Evolutionary conservation across 2,888 invertebrate genomes (phyloP).

Genomic region (Conomelus anceps): DNA sequence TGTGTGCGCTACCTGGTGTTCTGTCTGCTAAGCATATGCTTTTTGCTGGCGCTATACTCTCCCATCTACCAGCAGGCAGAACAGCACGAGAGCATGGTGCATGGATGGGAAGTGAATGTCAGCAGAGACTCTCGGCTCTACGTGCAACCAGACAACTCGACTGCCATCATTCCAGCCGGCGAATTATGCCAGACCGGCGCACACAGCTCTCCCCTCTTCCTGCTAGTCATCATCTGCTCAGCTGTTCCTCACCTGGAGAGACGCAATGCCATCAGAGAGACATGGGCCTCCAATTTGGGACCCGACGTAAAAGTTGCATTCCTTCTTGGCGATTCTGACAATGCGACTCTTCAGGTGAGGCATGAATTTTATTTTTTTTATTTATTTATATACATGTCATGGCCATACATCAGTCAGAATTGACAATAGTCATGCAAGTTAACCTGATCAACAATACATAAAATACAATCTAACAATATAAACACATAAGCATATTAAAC

Average conservation of each 20-base stretch:
- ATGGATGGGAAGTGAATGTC: conserved; percentile 67
- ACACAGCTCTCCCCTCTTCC: conserved; percentile 44
- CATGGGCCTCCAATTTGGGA: conserved; percentile 53
- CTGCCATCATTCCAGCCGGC: conserved; percentile 49
- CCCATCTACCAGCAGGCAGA: conserved; percentile 24
- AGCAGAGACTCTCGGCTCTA: conserved; percentile 66
- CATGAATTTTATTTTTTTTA: background rate
- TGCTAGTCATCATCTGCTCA: conserved; percentile 70
- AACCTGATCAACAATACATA: too few species aligned
- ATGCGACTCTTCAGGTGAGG: conserved; percentile 49
- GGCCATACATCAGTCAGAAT: too few species aligned
- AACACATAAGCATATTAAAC: too few species aligned
- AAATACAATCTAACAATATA: too few species aligned
- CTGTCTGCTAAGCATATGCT: conserved; percentile 21
- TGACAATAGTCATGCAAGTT: too few species aligned
- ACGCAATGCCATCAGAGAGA: conserved; percentile 60
- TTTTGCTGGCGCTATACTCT: conserved; percentile 26
- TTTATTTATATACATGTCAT: too few species aligned
- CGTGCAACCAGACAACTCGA: conserved; percentile 61
- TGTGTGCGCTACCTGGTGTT: conserved; percentile 26
- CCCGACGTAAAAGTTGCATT: conserved; percentile 44
- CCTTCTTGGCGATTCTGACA: conserved; percentile 54
- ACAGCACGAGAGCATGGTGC: conserved; percentile 27
- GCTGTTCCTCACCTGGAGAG: conserved; percentile 60
- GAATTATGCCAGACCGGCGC: conserved; percentile 30